These are phyloP conservation scores for Xenops minutus DNA, from an alignment of 2,797 vertebrate genomes.

Conservation along the genomic window DNA sequence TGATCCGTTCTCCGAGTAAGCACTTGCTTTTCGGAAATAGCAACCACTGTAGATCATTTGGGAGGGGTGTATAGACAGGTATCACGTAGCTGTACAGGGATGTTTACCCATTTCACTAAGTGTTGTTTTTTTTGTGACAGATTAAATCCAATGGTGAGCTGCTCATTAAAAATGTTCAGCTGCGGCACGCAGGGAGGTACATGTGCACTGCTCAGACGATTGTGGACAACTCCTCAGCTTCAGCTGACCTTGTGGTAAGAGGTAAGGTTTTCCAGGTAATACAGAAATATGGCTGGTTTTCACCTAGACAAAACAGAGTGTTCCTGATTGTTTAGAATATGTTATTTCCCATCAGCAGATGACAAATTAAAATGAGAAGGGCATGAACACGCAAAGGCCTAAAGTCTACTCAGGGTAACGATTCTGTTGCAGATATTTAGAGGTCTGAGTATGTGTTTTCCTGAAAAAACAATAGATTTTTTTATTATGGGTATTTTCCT, in stretches of 20 bases:
- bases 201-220: slow-evolving; percentile 92
- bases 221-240: slow-evolving; percentile 90
- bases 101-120: background rate
- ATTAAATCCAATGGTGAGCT: slow-evolving; percentile 88
- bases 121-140: slow-evolving; percentile 70
- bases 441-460: background rate
- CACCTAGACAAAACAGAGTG: background rate
- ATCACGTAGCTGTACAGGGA: background rate
- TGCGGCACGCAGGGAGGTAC: slow-evolving; percentile 90
- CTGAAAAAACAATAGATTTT: background rate
- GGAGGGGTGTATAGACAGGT: background rate
- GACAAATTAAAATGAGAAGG: background rate
- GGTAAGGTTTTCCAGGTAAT: slow-evolving; percentile 78
- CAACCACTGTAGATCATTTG: background rate
- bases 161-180: slow-evolving; percentile 86
- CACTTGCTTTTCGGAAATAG: background rate
- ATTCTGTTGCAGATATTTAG: background rate
- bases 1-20: background rate
- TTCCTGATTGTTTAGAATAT: background rate
- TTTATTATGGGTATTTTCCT: background rate
- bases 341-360: background rate
- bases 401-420: background rate
- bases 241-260: slow-evolving; percentile 91
- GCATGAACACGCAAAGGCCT: background rate
- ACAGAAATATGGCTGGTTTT: background rate